Base-by-base conservation (phyloP, 2,797 vertebrate species). In the Scarus forsteni region DNA sequence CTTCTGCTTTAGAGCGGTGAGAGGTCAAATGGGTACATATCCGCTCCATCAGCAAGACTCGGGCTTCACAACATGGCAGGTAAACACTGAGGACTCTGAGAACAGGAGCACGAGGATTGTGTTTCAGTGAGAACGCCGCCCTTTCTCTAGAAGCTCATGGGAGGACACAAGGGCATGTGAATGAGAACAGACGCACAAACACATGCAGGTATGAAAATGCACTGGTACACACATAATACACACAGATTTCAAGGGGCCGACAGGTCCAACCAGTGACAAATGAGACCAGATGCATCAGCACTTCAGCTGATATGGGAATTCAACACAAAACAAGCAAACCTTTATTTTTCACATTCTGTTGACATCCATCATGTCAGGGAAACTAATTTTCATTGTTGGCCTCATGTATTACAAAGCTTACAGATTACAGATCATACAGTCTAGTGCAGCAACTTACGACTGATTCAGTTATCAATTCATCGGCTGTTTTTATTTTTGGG, bases 21-120 rank as follows among this genome's bases (percentile, higher is more conserved):
- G 54, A 78, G 77, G 88, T 84, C 85, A 81, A 73, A 85, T 1
- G 53, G 73, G 71, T 64, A 12, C 52, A 56, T 62, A 83, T 77
- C 79, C 61, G 60, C 58, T 60, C 50, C 70, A 75, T 86, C 85
- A 87, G 79, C 85, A 5, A 60, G 51, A 70, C 57, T 65, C 62
- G 42, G 43, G 45, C 66, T 65, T 59, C 61, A 63, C 19, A 16
- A 6, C 58, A 57, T 59, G 52, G 54, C 61, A 75, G 67, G 60
- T 61, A 59, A 60, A 27, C 40, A 60, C 66, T 48, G 43, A 63
- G 69, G 46, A 65, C 67, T 77, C 59, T 0, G 1, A 43, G 42
- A 43, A 43, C 42, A 43, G 12, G 11, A 43, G 11, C 42, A 14
- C 68, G 62, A 64, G 66, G 77, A 52, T 74, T 79, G 64, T 45